Base-by-base conservation (phyloP, 64 coral and sea anemone species). In the Acropora tenuis region DNA sequence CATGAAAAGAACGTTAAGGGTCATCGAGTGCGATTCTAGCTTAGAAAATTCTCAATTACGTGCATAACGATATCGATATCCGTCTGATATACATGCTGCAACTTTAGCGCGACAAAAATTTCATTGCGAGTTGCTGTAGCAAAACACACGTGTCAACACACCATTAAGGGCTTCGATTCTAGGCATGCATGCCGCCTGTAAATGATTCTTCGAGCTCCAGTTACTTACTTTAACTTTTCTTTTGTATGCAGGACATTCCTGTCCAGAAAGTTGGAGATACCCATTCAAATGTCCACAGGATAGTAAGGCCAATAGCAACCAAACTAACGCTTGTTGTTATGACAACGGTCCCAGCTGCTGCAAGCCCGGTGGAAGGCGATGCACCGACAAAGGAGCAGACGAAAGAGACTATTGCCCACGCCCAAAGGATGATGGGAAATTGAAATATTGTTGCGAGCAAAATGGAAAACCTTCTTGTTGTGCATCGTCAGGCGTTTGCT, bases 351-450 rank as follows among this genome's bases (percentile, higher is more conserved):
- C 91, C 53, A 9, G 18, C 30, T 92, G 91, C 16, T 92, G 91
- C 79, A 10, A 79, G 41, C 43, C 74, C 0, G 91, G 91, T 19
- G 91, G 91, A 45, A 87, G 18, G 12, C 47, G 76, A 20, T 92
- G 91, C 75, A 50, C 43, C 17, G 91, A 92, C 67, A 41, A 43
- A 12, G 82, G 91, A 43, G 50, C 52, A 80, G n/a, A 49, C 9
- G 15, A 80, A 43, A 92, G 91, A 69, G 77, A 60, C 61, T 92
- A 92, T 76, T 92, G 91, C 43, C 91, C 91, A 6, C 83, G 91
- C 47, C 91, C 91, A 52, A 69, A 18, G 0, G 91, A 92, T 55
- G 43, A 58, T 48, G 53, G 12, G 3, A 78, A 87, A 13, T 57
- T 87, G 7, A 92, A 65, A 71, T 57, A 79, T 58, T 92, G 91